These are phyloP conservation scores for Probaryconus sp. DNA, from an alignment of 1,140 invertebrate species.

Conservation along the genomic window DNA sequence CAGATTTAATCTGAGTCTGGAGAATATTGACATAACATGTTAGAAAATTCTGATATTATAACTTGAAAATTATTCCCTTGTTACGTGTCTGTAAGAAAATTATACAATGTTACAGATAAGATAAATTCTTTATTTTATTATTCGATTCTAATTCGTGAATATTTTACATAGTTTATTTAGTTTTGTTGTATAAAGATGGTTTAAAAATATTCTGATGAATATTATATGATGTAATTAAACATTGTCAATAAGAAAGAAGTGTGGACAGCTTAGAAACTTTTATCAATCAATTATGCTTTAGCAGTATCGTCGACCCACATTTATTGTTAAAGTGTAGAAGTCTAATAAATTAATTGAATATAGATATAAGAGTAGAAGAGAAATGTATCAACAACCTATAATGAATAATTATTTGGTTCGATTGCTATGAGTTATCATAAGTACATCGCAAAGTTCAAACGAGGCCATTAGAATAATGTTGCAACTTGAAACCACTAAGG, in stretches of 20 bases:
- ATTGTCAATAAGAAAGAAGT: too few species aligned
- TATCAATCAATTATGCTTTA: slow-evolving; percentile 32
- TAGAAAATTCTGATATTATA: too few species aligned
- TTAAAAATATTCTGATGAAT: too few species aligned
- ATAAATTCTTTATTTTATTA: too few species aligned
- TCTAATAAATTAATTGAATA: slow-evolving; percentile 40
- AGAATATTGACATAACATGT: slow-evolving; percentile 12
- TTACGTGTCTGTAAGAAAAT: too few species aligned
- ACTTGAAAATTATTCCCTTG: too few species aligned
- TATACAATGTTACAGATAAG: too few species aligned
- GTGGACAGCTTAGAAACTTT: slow-evolving; percentile 2
- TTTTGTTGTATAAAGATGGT: too few species aligned
- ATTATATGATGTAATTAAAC: too few species aligned
- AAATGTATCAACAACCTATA: slow-evolving; percentile 34
- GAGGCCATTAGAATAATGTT: slow-evolving; percentile 28
- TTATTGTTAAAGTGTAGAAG: slow-evolving; percentile 19
- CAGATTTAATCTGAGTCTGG: slow-evolving; percentile 17
- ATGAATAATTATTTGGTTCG: slow-evolving; percentile 47
- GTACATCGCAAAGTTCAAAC: slow-evolving; percentile 43
- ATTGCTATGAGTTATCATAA: slow-evolving; percentile 42
- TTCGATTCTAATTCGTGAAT: too few species aligned
- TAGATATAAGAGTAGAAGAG: slow-evolving; percentile 34
- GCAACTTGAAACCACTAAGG: too few species aligned
- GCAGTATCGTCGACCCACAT: slow-evolving; percentile 30
- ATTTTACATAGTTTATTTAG: background rate